Percentiles rank a stretch among this genome's conserved stretches.
Evolutionary conservation across 2,797 vertebrate species (phyloP).

Genomic region (Eupleurogrammus muticus): DNA sequence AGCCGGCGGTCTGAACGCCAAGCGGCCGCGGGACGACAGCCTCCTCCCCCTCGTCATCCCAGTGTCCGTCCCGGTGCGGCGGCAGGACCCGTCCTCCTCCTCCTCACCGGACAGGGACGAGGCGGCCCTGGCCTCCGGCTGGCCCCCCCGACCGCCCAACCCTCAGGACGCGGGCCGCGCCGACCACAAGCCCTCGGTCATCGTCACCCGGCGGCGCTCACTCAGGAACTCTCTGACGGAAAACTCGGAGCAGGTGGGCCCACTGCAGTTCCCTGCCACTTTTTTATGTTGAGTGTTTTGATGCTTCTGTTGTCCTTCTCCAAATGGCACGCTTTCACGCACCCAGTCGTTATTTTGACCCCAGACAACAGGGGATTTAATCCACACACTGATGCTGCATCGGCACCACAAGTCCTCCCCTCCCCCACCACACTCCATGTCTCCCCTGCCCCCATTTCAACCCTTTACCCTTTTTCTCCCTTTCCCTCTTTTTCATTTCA

Average conservation of each 20-base stretch:
- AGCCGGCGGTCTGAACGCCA: constrained; percentile 78
- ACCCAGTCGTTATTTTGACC: neutral
- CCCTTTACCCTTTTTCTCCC: constrained; percentile 41
- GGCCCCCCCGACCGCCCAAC: constrained; percentile 71
- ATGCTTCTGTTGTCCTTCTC: no score
- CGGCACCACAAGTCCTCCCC: constrained; percentile 34
- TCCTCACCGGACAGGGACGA: constrained; percentile 82
- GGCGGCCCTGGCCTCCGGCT: constrained; percentile 76
- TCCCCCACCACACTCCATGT: constrained; percentile 39
- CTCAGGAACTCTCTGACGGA: constrained; percentile 88
- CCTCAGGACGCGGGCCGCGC: constrained; percentile 78
- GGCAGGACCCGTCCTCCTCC: constrained; percentile 75
- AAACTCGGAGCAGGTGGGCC: constrained; percentile 86
- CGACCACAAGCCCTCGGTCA: constrained; percentile 93
- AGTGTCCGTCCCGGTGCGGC: constrained; percentile 94
- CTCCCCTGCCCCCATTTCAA: constrained; percentile 60
- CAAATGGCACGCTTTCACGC: neutral
- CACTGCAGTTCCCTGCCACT: neutral
- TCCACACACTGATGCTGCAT: constrained; percentile 38
- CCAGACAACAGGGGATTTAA: constrained; percentile 11
- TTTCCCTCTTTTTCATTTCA: constrained; percentile 46
- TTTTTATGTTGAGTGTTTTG: no score
- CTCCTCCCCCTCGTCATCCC: constrained; percentile 95
- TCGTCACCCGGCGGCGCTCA: constrained; percentile 92
- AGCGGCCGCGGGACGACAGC: constrained; percentile 88